Base-by-base conservation (phyloP, 2,888 invertebrate species). In the Idaea dimidiata region DNA sequence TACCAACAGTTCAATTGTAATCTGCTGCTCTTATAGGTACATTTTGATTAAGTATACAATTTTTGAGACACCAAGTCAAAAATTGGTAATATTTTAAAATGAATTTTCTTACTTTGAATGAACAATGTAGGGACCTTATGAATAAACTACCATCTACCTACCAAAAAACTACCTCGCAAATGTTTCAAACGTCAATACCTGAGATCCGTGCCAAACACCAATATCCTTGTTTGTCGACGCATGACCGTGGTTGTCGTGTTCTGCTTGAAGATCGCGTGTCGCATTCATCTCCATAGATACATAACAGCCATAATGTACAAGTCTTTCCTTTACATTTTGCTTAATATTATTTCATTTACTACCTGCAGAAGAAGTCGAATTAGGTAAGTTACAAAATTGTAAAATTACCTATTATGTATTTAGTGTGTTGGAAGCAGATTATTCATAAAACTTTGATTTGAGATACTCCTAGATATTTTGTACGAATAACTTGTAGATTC, bases 141-240 rank as follows among this genome's bases (percentile, higher is more conserved):
- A 14, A 43, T 0, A 43, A 14, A 3, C 14, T 8, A 43, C 10
- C 43, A 43, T 14, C 6, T 8, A 43, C 14, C 43, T 43, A 43
- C 43, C 43, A 10, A 43, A 14, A 24, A 24, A 24, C 24, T 24
- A 24, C 24, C 24, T 24, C 5, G 24, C 2, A 43, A 43, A 43
- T 8, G 14, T 43, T 10, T 3, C 14, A 43, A 43, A 43, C 43
- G 43, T 43, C 43, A 43, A 43, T 43, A 43, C 10, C 43, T 53
- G 33, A 72, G 76, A 79, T 80, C 80, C 80, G 81, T 74, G 74
- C 76, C 78, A 74, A 65, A 80, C 78, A 78, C 76, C 72, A 75
- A 76, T 65, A 71, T 74, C 73, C 69, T 70, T 72, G 66, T 78
- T 70, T 73, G 62, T 66, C 73, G 64, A 71, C 68, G 76, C 77